A percentile compares a stretch with the other conserved stretches of the same genome.
These are phyloP conservation scores for Peromyscus nudipes DNA, from an alignment of 2,797 vertebrate genomes.

Conservation along the genomic window DNA sequence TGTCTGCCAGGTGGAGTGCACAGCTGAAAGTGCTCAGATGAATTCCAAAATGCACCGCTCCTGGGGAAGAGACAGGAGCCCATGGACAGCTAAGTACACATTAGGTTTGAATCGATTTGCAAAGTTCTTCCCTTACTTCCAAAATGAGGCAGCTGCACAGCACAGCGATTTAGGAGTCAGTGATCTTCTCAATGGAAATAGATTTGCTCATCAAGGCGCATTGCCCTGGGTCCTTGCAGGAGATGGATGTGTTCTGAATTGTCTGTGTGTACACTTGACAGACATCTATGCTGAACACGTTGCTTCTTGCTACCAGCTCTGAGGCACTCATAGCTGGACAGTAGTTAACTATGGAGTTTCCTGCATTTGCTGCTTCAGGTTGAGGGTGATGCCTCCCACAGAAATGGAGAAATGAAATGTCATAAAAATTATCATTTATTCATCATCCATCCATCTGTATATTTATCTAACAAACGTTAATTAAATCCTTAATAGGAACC, in stretches of 20 bases:
- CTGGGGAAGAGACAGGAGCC: not conserved
- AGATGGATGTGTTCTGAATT: not conserved
- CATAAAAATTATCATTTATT: not conserved
- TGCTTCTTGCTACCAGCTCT: not conserved
- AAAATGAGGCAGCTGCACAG: slow-evolving; percentile 2
- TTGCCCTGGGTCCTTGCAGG: not conserved
- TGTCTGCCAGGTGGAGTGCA: slow-evolving; percentile 1
- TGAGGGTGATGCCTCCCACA: not conserved
- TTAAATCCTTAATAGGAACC: not conserved
- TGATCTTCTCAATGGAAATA: slow-evolving; percentile 2
- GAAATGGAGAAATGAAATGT: not conserved
- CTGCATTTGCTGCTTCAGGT: not conserved
- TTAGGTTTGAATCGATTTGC: slow-evolving; percentile 21
- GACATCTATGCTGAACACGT: not conserved
- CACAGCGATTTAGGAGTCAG: not conserved
- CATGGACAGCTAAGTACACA: not conserved
- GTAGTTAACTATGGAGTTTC: not conserved
- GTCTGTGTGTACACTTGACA: not conserved
- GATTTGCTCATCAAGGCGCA: not conserved
- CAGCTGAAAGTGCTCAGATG: not conserved
- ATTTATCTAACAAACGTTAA: not conserved
- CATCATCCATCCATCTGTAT: not conserved
- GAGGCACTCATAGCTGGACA: not conserved
- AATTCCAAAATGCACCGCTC: slow-evolving; percentile 1
- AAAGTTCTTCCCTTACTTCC: slow-evolving; percentile 10